A percentile compares a stretch with the other conserved stretches of the same genome.
Evolutionary conservation across 1,140 invertebrate genomes (phyloP).

Genomic region (Oncopodura yosiiana): DNA sequence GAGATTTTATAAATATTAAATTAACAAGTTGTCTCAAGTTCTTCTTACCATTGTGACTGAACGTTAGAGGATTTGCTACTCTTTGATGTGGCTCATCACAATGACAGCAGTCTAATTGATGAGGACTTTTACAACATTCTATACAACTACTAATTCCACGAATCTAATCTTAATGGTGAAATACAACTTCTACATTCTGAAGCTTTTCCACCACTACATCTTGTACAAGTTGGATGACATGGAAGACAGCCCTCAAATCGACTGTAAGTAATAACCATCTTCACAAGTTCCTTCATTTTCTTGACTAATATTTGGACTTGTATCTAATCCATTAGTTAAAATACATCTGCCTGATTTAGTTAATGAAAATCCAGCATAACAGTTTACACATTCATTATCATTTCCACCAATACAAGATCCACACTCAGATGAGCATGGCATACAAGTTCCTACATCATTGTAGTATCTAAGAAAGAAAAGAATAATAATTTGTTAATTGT

Average conservation of each 20-base stretch:
- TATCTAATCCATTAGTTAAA: constrained; percentile 8
- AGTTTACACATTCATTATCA: constrained; percentile 67
- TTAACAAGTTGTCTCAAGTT: neutral
- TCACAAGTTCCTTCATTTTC: neutral
- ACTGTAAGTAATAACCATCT: constrained; percentile 11
- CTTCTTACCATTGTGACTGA: constrained; percentile 15
- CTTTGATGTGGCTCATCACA: constrained; percentile 30
- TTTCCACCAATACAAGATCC: constrained; percentile 68
- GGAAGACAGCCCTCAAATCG: constrained; percentile 6
- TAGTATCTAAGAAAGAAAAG: constrained; percentile 18
- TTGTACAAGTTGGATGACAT: constrained; percentile 30
- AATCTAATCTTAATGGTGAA: constrained; percentile 28
- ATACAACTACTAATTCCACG: constrained; percentile 33
- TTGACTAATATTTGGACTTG: neutral
- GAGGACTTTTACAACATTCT: constrained; percentile 20
- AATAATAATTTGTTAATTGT: neutral
- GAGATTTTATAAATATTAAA: neutral
- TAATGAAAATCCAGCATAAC: constrained; percentile 38
- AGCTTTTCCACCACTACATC: constrained; percentile 29
- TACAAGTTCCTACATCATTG: constrained; percentile 47
- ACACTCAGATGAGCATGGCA: constrained; percentile 64
- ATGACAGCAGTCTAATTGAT: constrained; percentile 31
- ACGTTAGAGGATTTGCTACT: constrained; percentile 12
- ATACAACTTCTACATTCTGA: constrained; percentile 29
- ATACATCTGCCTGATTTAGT: constrained; percentile 8